Conservation (phyloP, 2,888 invertebrate genomes). For the Osmoderma eremita region DNA sequence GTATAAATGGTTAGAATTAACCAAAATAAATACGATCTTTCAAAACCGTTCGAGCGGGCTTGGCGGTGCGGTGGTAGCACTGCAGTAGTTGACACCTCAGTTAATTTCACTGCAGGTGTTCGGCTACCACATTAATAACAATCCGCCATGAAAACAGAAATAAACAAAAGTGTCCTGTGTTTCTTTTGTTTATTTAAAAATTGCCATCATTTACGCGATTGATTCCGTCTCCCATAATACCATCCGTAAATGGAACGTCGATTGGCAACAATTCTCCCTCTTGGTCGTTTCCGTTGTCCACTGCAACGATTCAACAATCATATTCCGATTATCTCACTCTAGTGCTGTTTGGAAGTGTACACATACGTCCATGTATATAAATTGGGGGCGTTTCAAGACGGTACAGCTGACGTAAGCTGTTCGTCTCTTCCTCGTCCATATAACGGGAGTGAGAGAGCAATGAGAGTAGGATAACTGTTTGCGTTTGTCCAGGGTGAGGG, state of each 20-base stretch:
- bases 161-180: slow-evolving; percentile 2
- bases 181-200: slow-evolving; percentile 9
- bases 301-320: background rate
- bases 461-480: slow-evolving; percentile 51
- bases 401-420: slow-evolving; percentile 18
- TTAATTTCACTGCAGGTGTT: slow-evolving; percentile 51
- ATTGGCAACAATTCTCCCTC: background rate
- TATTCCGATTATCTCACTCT: no score
- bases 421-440: background rate
- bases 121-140: slow-evolving; percentile 52
- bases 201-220: slow-evolving; percentile 9
- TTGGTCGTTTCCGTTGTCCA: background rate
- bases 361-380: no score
- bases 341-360: no score
- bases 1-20: slow-evolving; percentile 33
- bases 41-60: slow-evolving; percentile 19
- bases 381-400: background rate
- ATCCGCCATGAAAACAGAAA: slow-evolving; percentile 38
- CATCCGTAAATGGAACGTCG: background rate
- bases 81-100: slow-evolving; percentile 50
- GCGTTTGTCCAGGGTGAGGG: slow-evolving; percentile 54
- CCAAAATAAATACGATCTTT: slow-evolving; percentile 37
- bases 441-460: background rate
- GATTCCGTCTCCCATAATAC: background rate
- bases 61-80: slow-evolving; percentile 43